These are phyloP conservation scores for Proterorhinus semilunaris DNA, from an alignment of 2,113 vertebrate genomes.

Conservation along the genomic window DNA sequence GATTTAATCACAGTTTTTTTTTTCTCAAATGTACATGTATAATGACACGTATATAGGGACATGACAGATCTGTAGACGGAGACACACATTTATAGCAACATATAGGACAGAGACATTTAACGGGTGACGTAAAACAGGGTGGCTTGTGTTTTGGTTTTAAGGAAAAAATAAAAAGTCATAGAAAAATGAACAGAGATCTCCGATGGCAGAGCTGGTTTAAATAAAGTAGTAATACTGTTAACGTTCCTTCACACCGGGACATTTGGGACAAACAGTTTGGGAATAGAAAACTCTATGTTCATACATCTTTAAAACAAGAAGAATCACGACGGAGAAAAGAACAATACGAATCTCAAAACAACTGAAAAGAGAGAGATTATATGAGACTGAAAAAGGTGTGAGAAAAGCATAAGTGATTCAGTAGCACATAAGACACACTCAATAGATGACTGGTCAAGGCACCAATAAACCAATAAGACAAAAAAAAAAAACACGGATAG, in stretches of 20 bases:
- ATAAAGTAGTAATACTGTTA: conserved; percentile 51
- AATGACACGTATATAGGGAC: conserved; percentile 62
- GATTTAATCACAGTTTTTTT: conserved; percentile 24
- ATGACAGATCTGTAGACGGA: conserved; percentile 41
- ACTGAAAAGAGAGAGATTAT: conserved; percentile 34
- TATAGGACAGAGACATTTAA: conserved; percentile 46
- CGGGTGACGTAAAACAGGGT: conserved; percentile 20
- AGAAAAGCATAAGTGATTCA: conserved; percentile 29
- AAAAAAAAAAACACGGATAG: conserved; percentile 38
- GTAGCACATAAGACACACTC: conserved; percentile 59
- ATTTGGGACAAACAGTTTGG: conserved; percentile 57
- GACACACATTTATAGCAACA: conserved; percentile 66
- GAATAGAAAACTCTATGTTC: conserved; percentile 59
- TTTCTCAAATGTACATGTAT: conserved; percentile 30
- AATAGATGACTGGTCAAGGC: conserved; percentile 65
- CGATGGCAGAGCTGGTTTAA: conserved; percentile 55
- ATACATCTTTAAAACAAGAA: conserved; percentile 61
- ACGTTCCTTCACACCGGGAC: conserved; percentile 46
- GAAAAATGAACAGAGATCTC: conserved; percentile 48
- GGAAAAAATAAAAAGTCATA: conserved; percentile 32
- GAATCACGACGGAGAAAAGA: conserved; percentile 42
- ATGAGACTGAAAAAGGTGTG: conserved; percentile 39
- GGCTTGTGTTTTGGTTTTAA: conserved; percentile 40
- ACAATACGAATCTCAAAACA: conserved; percentile 19
- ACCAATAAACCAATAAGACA: conserved; percentile 49